phyloP scores from a whole-genome alignment of 2,113 vertebrate species.

The Lontra canadensis region DNA sequence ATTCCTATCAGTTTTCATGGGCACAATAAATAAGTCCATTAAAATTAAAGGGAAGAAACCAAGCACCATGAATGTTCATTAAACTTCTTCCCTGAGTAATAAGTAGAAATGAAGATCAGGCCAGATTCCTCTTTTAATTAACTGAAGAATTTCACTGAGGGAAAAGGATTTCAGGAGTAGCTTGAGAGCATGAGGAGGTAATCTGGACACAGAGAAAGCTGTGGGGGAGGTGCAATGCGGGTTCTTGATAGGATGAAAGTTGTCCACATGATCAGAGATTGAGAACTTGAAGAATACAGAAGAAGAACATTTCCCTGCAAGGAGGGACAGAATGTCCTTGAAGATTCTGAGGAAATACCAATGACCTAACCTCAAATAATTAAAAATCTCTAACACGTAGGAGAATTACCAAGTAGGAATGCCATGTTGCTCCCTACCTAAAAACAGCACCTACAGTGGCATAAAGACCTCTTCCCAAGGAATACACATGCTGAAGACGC shows the following conservation, averaged over 20 bases:
- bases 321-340: neutral
- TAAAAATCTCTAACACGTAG: rapidly evolving
- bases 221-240: too few relatives aligned
- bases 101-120: neutral
- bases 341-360: neutral
- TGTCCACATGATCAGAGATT: neutral
- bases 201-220: neutral
- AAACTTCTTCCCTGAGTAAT: neutral
- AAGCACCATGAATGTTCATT: neutral
- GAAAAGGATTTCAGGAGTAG: neutral
- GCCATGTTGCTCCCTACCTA: too few relatives aligned
- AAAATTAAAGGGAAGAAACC: neutral
- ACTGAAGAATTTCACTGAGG: neutral
- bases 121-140: neutral
- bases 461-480: neutral
- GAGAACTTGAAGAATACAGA: neutral
- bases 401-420: neutral
- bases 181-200: neutral
- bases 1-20: neutral
- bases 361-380: neutral
- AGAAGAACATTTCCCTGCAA: neutral
- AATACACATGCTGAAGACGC: neutral
- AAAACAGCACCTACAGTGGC: neutral
- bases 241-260: rapidly evolving
- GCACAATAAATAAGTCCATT: neutral